Evolutionary conservation across 2,888 invertebrate species (phyloP), one percentile per base, ranked within the genome.

Genomic region (Ennomos fuscantarius): DNA sequence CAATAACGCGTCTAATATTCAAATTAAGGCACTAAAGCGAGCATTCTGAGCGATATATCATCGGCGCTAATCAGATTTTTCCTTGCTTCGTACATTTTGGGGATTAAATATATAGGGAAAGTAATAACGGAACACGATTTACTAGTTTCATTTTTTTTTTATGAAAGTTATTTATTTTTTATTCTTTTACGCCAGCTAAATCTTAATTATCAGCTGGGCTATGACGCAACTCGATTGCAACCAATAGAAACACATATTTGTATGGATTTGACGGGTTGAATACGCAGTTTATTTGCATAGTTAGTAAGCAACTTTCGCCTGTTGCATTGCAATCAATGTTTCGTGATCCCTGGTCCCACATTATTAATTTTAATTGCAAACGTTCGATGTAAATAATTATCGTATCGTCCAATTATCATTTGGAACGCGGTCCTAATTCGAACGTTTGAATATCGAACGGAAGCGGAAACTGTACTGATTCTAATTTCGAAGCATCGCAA

Each of bases 1-100:
- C 92, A 92, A 92, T 92, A 92, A 90, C 87, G 89, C 89, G 86
- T 90, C 89, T 89, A 87, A 91, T 91, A 91, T 92, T 92, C 90
- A 92, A 92, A 92, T 92, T 87, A 89, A 84, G 79, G 82, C 81
- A 86, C 83, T 85, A 87, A 87, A 82, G 87, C 85, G 87, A 74
- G 79, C 84, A 83, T 87, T 87, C 81, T 84, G 72, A 57, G 81
- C 91, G 80, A 89, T 91, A 90, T 90, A 90, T 91, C 92, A 91
- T 91, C 81, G 80, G 73, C 81, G 87, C 68, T 70, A 70, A 70
- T 70, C 70, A 70, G 70, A 70, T 70, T 69, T 68, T 65, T 69
- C 65, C 66, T 64, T 63, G 60, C 62, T 61, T 43, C 63, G 58
- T 68, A 68, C 68, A 68, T 68, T 65, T 68, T 33, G 63, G 62